Evolutionary conservation across 2,113 vertebrate genomes (phyloP), one percentile per base, ranked within the genome.

Genomic region (Atlantisia rogersi): DNA sequence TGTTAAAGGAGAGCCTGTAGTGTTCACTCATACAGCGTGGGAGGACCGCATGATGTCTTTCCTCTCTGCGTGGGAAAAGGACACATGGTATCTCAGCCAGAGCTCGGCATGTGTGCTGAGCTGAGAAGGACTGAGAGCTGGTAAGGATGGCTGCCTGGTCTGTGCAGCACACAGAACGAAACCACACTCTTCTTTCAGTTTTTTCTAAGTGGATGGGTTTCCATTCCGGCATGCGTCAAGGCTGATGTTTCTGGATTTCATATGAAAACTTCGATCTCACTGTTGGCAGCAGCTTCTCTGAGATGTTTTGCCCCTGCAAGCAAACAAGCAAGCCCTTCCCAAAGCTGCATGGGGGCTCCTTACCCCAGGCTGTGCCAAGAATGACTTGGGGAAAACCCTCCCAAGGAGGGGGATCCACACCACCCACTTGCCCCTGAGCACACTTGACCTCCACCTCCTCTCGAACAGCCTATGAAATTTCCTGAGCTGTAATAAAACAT

Each of bases 21-120:
- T 40, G 63, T 15, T 91, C 1, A 2, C n/a, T 67, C 10, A 26
- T 1, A 12, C 20, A 39, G 59, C 0, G 2, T 26, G 50, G 58
- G 70, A 85, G 75, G 78, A 10, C 18, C 5, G 44, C 0, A 0
- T 0, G 15, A 29, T 19, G 24, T 5, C 81, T 74, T 76, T 63
- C 58, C 48, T 71, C 48, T 44, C 46, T 65, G 29, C 4, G 2
- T 50, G 9, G 12, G 39, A 19, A 56, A 92, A 87, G 52, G 37
- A 80, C 35, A 12, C 0, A 2, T 11, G 14, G 12, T 1, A 2
- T 40, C 59, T 55, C 32, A 19, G 31, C 9, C 29, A 32, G 16
- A 90, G 42, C 39, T 18, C 39, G 19, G 68, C 24, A 10, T 2
- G 29, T 2, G 1, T 16, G 11, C 32, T 52, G 67, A 65, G 46